Evolutionary conservation across 2,888 invertebrate species (phyloP), one percentile per base, ranked within the genome.

Genomic region (Dioctria rufipes): DNA sequence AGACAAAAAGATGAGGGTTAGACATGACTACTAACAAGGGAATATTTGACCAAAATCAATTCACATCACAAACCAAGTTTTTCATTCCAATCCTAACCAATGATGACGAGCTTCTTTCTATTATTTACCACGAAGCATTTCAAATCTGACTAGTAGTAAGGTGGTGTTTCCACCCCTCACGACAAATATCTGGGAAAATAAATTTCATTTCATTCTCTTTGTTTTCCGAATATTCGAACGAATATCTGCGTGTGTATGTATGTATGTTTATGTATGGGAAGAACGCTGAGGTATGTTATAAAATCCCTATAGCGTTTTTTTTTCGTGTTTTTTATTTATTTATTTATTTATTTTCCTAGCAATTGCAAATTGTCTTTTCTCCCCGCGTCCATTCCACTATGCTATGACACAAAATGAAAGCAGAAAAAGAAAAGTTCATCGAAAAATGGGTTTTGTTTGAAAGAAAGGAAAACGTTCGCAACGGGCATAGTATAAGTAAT

Each of bases 11-110:
- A 73, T 42, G 43, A 73, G 58, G 58, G 73, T 61, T 73, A 58
- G 73, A 73, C 73, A 73, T 58, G 73, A 58, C 42, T 58, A 73
- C 54, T 42, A 54, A 58, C n/a, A 25, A 54, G 39, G 71, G 73
- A 13, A 61, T 61, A 61, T 61, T 61, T 61, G 37, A 61, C 60
- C 73, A 42, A 73, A 25, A 73, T 73, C 60, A 54, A 73, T 73
- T 58, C 73, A 25, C 73, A 58, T 58, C 54, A 73, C 61, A 61
- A 61, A 61, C 61, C 8, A 39, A 5, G 61, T 61, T 39, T 61
- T 25, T 37, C 61, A 39, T 61, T 51, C 73, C 42, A 37, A 25
- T 25, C 25, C 25, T 25, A 73, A 37, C n/a, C 73, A 42, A 58
- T 73, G 58, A 25, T 25, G 58, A 49, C 73, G 73, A 25, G 25